Conservation (phyloP, 1,140 invertebrate genomes). For the Danaus melanippus region DNA sequence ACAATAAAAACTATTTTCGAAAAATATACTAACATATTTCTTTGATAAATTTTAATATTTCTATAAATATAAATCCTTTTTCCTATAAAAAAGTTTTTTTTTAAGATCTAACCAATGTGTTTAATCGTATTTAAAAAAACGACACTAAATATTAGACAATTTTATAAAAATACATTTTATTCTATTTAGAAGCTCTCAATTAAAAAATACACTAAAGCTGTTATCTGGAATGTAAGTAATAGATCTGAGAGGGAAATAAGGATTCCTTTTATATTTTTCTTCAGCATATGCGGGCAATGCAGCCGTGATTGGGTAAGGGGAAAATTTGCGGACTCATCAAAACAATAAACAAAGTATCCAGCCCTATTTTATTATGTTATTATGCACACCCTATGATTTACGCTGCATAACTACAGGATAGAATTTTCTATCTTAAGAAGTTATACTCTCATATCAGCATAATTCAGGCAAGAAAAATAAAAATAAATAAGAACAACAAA, state of each 20-base stretch:
- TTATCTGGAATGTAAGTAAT: background rate
- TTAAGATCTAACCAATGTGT: no score
- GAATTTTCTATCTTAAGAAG: conserved; percentile 6
- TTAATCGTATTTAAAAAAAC: no score
- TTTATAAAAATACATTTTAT: background rate
- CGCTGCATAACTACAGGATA: conserved; percentile 44
- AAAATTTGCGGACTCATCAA: conserved; percentile 68
- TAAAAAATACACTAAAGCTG: no score
- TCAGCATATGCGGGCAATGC: conserved; percentile 52
- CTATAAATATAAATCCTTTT: no score
- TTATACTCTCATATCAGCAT: no score
- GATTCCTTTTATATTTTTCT: conserved; percentile 36
- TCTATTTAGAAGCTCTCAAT: background rate
- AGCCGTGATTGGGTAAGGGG: conserved; percentile 38
- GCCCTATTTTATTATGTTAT: conserved; percentile 68
- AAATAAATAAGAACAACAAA: no score
- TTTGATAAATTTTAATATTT: no score
- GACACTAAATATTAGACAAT: no score
- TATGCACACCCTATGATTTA: conserved; percentile 70
- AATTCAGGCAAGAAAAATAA: no score
- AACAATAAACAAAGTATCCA: conserved; percentile 73
- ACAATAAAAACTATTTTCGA: no score
- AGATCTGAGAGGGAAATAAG: conserved; percentile 16
- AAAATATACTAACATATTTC: no score
- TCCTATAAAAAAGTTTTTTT: no score